Base-by-base conservation (phyloP, 2,797 vertebrate species). In the Channa striata region DNA sequence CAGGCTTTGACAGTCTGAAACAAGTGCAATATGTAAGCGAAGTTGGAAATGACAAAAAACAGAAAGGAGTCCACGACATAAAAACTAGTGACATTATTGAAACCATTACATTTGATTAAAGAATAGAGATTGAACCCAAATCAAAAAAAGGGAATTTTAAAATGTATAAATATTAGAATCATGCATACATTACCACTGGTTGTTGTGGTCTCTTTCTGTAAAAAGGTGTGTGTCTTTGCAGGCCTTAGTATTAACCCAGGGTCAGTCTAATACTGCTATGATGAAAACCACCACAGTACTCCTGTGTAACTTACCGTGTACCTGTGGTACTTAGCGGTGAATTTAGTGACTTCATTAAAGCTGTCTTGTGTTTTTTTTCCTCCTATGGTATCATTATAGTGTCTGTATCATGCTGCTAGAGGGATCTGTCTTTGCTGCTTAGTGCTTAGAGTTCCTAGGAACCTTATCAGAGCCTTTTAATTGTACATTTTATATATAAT, bases 271-370 rank as follows among this genome's bases (percentile, higher is more conserved):
- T 68, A 34, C 9, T 43, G 30, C 30, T 21, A 46, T 53, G 47
- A 42, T 62, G 1, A 30, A 58, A 13, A 17, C 40, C 48, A 59
- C 42, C 25, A 17, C 33, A 16, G 21, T 14, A 9, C 51, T 33
- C 25, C 40, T 25, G 47, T 21, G n/a, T 50, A 42, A 56, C 44
- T 33, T 5, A 49, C 21, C 11, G 4, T 47, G 12, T 46, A 53
- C 23, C 56, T 54, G 34, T 59, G 36, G 39, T 61, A 20, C 40
- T 76, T 50, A 47, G 30, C 30, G 12, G 2, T 13, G n/a, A 74
- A 25, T 58, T 63, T 2, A 72, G 43, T 50, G 56, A 12, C 48
- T 65, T 75, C 59, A 80, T 75, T 79, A 73, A 71, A 63, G 44
- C 33, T 25, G 10, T 30, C 17, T 44, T 8, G 43, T 30, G 25